A percentile compares a stretch with the other conserved stretches of the same genome.
phyloP scores from a whole-genome alignment of 2,888 invertebrate genomes.

The Disparrhopalites patrizii region DNA sequence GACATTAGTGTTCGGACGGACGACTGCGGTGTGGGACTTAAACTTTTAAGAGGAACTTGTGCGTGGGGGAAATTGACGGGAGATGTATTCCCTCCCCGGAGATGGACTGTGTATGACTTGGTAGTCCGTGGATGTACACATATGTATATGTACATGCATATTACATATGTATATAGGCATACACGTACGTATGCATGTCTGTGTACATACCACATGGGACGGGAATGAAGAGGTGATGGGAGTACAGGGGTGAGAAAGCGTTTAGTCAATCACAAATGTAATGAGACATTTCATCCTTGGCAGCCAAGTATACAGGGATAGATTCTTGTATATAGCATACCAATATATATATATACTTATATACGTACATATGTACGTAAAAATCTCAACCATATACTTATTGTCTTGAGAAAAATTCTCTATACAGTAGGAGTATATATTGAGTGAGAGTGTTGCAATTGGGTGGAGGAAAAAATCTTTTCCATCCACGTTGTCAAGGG shows the following conservation, averaged over 20 bases:
- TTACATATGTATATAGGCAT: too few relatives aligned
- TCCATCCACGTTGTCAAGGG: not conserved
- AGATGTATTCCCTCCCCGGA: slow-evolving; percentile 8
- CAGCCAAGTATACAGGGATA: not conserved
- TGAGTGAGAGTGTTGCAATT: not conserved
- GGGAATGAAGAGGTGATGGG: too few relatives aligned
- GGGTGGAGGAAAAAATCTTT: not conserved
- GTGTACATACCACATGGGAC: too few relatives aligned
- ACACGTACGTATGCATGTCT: too few relatives aligned
- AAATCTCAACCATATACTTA: not conserved
- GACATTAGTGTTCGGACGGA: slow-evolving; percentile 16
- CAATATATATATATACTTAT: too few relatives aligned
- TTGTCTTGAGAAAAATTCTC: not conserved
- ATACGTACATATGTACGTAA: not conserved
- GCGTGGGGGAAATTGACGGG: slow-evolving; percentile 11
- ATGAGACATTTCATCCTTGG: slow-evolving; percentile 15
- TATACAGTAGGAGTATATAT: not conserved
- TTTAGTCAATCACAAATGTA: slow-evolving; percentile 20
- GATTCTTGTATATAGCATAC: not conserved
- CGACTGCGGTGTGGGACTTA: not conserved
- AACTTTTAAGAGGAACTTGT: not conserved
- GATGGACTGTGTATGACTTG: too few relatives aligned
- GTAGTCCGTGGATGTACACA: too few relatives aligned
- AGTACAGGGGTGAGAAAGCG: slow-evolving; percentile 13
- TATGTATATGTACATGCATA: too few relatives aligned